A percentile compares a stretch with the other conserved stretches of the same genome.
Evolutionary conservation across 1,140 invertebrate genomes (phyloP).

Genomic region (Drosophila punjabiensis): DNA sequence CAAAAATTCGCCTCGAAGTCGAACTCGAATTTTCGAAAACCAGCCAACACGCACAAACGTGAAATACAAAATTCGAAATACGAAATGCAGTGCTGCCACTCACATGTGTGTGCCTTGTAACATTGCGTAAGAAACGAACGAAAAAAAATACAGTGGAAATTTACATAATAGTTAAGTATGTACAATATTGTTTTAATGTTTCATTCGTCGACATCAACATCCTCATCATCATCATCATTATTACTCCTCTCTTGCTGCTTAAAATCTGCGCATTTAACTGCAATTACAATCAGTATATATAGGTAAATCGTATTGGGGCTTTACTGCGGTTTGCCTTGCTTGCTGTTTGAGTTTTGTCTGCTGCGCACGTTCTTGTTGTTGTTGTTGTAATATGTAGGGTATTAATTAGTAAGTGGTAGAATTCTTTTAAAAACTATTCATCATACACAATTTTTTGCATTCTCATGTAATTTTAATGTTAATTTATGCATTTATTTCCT

Average conservation of each 20-base stretch:
- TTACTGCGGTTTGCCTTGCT: neutral
- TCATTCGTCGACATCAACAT: conserved; percentile 10
- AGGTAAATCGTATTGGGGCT: conserved; percentile 31
- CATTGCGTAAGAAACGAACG: conserved; percentile 55
- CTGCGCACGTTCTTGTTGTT: conserved; percentile 55
- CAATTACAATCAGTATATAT: conserved; percentile 56
- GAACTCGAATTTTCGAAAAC: neutral
- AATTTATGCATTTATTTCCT: conserved; percentile 63
- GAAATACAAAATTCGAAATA: conserved; percentile 46
- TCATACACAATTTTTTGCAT: conserved; percentile 56
- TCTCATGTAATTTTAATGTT: conserved; percentile 45
- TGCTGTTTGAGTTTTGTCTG: conserved; percentile 46
- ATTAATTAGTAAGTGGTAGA: conserved; percentile 68
- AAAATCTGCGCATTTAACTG: conserved; percentile 54
- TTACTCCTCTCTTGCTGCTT: conserved; percentile 33
- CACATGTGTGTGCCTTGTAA: conserved; percentile 57
- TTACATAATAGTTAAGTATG: conserved; percentile 81
- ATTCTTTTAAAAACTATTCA: conserved; percentile 67
- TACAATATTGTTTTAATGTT: conserved; percentile 57
- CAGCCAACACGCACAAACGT: conserved; percentile 15
- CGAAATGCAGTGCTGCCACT: conserved; percentile 60
- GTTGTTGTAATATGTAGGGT: conserved; percentile 44
- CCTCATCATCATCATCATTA: neutral
- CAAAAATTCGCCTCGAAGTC: conserved; percentile 1
- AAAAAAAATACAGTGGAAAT: conserved; percentile 71